phyloP scores from a whole-genome alignment of 2,797 vertebrate species.

The Hyperoplus lanceolatus region DNA sequence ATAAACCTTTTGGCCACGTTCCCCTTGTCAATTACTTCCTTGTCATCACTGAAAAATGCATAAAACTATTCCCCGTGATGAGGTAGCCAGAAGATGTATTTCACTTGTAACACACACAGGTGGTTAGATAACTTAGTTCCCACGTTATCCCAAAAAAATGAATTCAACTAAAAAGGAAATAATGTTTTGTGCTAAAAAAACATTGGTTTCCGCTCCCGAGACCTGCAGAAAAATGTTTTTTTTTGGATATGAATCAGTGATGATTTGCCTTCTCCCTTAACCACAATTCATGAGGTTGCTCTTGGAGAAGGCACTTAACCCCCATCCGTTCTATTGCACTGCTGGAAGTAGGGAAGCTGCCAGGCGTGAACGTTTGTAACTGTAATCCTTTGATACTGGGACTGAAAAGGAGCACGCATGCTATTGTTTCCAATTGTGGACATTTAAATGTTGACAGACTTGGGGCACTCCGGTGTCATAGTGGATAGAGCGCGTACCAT shows the following conservation, averaged over 20 bases:
- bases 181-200: background rate
- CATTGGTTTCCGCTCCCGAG: background rate
- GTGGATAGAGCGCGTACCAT: too few species aligned
- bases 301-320: slow-evolving; percentile 18
- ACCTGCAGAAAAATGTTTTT: background rate
- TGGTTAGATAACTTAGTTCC: background rate
- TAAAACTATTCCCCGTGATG: slow-evolving; percentile 46
- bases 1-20: slow-evolving; percentile 46
- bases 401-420: background rate
- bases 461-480: too few species aligned
- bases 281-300: slow-evolving; percentile 9
- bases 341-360: background rate
- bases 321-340: background rate
- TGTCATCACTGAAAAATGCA: slow-evolving; percentile 54
- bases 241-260: slow-evolving; percentile 2
- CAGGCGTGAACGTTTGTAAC: background rate
- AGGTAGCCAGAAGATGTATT: slow-evolving; percentile 10
- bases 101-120: too few species aligned
- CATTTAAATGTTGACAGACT: background rate
- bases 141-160: background rate
- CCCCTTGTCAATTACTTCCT: slow-evolving; percentile 34
- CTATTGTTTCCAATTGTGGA: slow-evolving; percentile 16
- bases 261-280: background rate
- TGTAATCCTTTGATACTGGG: background rate
- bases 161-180: background rate